Percentiles rank a stretch among this genome's conserved stretches.
Evolutionary conservation across 1,140 invertebrate species (phyloP).

Genomic region (Drosophila novamexicana): DNA sequence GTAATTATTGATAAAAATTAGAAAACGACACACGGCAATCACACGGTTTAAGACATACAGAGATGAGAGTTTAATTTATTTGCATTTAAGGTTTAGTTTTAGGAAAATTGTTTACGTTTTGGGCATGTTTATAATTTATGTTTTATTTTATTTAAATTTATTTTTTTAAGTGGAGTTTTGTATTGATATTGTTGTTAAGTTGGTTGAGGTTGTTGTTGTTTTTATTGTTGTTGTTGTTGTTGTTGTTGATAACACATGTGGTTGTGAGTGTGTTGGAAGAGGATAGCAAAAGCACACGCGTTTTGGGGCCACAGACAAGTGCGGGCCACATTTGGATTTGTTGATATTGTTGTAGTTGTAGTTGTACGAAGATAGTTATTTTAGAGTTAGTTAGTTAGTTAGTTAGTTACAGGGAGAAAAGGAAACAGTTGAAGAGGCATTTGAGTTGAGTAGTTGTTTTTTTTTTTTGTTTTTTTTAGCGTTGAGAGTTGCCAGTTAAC

Average conservation of each 20-base stretch:
- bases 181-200: conserved; percentile 25
- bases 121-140: conserved; percentile 6
- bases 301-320: conserved; percentile 12
- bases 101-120: conserved; percentile 8
- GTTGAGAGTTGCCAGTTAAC: conserved; percentile 67
- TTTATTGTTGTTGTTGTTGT: conserved; percentile 33
- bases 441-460: conserved; percentile 65
- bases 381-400: conserved; percentile 32
- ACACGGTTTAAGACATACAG: not conserved
- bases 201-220: conserved; percentile 13
- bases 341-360: conserved; percentile 21
- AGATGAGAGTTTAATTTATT: conserved; percentile 1
- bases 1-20: not conserved
- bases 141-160: conserved; percentile 30
- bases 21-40: conserved; percentile 2
- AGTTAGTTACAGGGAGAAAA: conserved; percentile 58
- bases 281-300: conserved; percentile 49
- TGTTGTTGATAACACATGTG: conserved; percentile 32
- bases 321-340: conserved; percentile 11
- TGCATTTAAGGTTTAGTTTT: conserved; percentile 12
- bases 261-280: conserved; percentile 31
- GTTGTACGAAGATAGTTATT: conserved; percentile 44
- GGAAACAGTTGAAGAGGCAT: conserved; percentile 73
- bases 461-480: conserved; percentile 49
- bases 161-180: conserved; percentile 24